These are phyloP conservation scores for Apamea monoglypha DNA, from an alignment of 2,888 invertebrate species.

Conservation along the genomic window DNA sequence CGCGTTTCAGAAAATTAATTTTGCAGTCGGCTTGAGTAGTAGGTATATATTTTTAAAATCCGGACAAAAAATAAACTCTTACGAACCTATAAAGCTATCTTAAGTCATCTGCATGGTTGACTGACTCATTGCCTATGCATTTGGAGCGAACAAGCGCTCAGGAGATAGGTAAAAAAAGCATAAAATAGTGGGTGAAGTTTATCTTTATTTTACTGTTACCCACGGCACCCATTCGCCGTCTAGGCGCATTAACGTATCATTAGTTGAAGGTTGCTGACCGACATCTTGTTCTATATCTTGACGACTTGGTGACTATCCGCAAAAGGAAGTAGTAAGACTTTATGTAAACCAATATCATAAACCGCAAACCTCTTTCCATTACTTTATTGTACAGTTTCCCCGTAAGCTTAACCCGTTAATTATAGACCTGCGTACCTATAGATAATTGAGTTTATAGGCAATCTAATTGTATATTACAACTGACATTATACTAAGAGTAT, in stretches of 20 bases:
- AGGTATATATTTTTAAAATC: not conserved
- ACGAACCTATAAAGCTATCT: conserved; percentile 39
- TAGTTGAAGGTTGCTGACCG: conserved; percentile 89
- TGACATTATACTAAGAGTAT: not conserved
- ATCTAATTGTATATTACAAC: conserved; percentile 8
- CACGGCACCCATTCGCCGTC: conserved; percentile 81
- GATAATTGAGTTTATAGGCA: conserved; percentile 20
- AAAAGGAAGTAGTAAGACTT: conserved; percentile 54
- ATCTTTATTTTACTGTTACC: conserved; percentile 88
- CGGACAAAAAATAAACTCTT: conserved; percentile 14
- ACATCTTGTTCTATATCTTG: conserved; percentile 71
- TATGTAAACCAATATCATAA: conserved; percentile 39
- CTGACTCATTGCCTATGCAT: conserved; percentile 89
- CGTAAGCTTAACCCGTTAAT: conserved; percentile 12
- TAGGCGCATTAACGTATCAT: conserved; percentile 87
- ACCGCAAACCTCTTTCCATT: conserved; percentile 31
- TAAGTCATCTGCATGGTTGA: conserved; percentile 75
- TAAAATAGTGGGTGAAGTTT: conserved; percentile 86
- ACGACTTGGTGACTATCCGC: conserved; percentile 50
- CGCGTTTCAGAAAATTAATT: not conserved
- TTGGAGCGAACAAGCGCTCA: conserved; percentile 85
- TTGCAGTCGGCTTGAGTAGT: not conserved
- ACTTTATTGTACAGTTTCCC: conserved; percentile 48
- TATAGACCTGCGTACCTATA: not conserved
- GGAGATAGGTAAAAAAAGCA: conserved; percentile 85